Conservation (phyloP, 2,113 vertebrate genomes). For the Nothocercus julius region DNA sequence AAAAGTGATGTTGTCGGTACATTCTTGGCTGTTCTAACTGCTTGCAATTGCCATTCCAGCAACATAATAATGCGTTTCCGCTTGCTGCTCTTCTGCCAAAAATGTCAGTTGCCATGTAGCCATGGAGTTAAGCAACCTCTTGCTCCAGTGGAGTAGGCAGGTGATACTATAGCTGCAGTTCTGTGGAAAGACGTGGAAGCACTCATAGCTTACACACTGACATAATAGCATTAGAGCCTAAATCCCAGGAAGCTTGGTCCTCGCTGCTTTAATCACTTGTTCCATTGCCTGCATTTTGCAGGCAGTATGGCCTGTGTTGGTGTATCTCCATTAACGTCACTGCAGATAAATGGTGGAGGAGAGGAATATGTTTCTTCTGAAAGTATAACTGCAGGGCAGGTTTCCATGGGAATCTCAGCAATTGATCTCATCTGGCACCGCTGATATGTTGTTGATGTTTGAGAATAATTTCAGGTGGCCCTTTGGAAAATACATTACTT, state of each 20-base stretch:
- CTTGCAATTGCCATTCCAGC: background rate
- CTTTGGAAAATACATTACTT: background rate
- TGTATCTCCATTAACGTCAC: background rate
- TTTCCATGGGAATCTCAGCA: conserved; percentile 1
- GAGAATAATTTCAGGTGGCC: background rate
- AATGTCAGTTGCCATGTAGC: background rate
- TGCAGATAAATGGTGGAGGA: background rate
- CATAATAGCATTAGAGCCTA: background rate
- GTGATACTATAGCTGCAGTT: background rate
- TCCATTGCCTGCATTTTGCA: background rate
- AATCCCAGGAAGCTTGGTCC: background rate
- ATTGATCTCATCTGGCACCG: background rate
- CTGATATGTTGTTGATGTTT: background rate
- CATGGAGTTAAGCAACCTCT: background rate
- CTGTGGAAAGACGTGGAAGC: background rate
- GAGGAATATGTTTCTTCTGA: background rate
- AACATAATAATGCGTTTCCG: accelerated
- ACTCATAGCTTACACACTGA: background rate
- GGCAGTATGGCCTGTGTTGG: background rate
- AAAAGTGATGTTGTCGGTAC: conserved; percentile 23
- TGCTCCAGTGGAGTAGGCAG: background rate
- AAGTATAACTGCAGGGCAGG: background rate
- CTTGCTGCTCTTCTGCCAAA: background rate
- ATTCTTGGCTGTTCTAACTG: background rate
- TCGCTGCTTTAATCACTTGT: background rate